Base-by-base conservation (phyloP, 2,113 vertebrate species). In the Octodon degus region DNA sequence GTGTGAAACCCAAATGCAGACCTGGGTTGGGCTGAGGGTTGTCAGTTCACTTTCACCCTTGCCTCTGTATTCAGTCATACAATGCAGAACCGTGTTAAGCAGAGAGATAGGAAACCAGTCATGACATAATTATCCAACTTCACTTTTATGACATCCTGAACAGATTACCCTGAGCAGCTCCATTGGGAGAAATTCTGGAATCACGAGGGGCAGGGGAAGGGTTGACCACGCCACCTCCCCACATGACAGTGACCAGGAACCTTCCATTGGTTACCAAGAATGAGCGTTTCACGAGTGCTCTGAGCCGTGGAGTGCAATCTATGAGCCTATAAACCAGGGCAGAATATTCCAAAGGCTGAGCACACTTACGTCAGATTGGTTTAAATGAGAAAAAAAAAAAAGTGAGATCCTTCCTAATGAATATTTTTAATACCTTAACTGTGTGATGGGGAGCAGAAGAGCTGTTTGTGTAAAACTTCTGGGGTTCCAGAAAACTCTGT, bases 61-160 rank as follows among this genome's bases (percentile, higher is more conserved):
- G 92, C 95, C 94, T 97, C 97, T 95, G 3, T 98, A 99, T 99
- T 99, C 99, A 99, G 97, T 98, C 99, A 98, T 94, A 65, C 92
- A 99, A 99, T 99, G 99, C 99, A 99, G 99, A 99, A 99, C 99
- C 98, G 97, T 98, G 99, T 99, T 99, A 99, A 98, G 99, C 97
- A 97, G 98, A 94, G 98, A 97, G 98, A 98, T 68, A 74, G 98
- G 98, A 97, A 98, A 98, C 97, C 99, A 99, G 99, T 99, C 98
- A 99, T 99, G 99, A 99, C 98, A 98, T 88, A 98, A 99, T 98
- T 99, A 98, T 98, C 98, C 98, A 99, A 99, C 98, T 97, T 98
- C 97, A 96, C 96, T 98, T 95, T 92, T 96, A 97, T 96, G 92
- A 60, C 96, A 84, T 2, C 34, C 84, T 92, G 91, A 25, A 72